Conservation (phyloP, 2,797 vertebrate genomes). For the Lacerta viridis region DNA sequence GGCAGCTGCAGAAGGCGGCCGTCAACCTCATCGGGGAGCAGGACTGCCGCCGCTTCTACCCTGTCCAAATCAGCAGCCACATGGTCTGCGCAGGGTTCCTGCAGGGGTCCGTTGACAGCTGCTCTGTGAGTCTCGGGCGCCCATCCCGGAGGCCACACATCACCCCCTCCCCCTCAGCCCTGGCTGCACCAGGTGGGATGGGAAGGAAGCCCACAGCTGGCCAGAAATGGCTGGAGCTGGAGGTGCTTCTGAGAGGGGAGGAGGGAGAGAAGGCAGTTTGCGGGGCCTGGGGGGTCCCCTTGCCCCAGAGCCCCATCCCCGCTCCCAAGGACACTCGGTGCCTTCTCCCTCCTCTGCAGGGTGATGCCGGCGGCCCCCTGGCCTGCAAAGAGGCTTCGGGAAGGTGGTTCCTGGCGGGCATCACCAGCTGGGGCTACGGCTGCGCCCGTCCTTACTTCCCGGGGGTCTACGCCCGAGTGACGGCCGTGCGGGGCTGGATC, state of each 20-base stretch:
- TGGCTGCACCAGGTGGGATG: not conserved
- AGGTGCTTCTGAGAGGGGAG: not conserved
- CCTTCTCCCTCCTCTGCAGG: constrained; percentile 78
- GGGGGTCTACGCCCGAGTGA: constrained; percentile 92
- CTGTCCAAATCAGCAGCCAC: constrained; percentile 85
- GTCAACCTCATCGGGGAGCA: constrained; percentile 88
- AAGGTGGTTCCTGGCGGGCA: constrained; percentile 94
- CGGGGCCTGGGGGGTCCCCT: not conserved
- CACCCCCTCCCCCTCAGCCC: not conserved
- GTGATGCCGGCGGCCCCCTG: constrained; percentile 94
- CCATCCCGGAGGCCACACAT: not conserved
- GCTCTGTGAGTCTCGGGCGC: constrained; percentile 85
- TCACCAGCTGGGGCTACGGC: constrained; percentile 97
- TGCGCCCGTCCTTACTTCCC: constrained; percentile 91
- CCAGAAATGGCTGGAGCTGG: not conserved
- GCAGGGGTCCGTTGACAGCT: constrained; percentile 91
- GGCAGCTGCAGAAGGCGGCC: constrained; percentile 90
- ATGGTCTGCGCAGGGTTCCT: constrained; percentile 94
- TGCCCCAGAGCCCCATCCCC: not conserved
- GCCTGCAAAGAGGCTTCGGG: constrained; percentile 88
- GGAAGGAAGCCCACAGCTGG: not conserved
- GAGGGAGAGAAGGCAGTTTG: not conserved
- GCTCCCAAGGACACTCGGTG: not conserved
- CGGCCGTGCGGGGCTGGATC: constrained; percentile 91
- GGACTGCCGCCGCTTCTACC: constrained; percentile 89